These are phyloP conservation scores for Trichechus manatus DNA, from an alignment of 2,113 vertebrate species.

Conservation along the genomic window DNA sequence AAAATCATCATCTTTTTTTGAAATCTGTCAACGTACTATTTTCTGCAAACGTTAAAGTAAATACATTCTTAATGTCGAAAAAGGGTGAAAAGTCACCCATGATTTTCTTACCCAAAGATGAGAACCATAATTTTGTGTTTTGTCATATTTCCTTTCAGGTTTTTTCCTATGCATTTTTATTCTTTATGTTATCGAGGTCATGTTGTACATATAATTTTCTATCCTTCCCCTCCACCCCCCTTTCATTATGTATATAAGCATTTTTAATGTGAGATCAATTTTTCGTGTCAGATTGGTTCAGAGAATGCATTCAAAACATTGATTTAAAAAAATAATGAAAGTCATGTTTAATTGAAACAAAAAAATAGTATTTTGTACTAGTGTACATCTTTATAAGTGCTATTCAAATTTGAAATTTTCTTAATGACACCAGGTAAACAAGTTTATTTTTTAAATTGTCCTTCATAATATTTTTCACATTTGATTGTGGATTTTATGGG, in stretches of 20 bases:
- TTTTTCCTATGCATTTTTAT: conserved; percentile 6
- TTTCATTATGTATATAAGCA: background rate
- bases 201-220: background rate
- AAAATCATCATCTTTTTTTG: background rate
- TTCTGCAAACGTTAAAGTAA: background rate
- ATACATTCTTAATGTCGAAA: conserved; percentile 38
- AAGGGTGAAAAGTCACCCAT: background rate
- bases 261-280: conserved; percentile 18
- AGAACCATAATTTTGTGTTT: background rate
- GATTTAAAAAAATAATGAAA: conserved; percentile 31
- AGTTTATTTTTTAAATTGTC: background rate
- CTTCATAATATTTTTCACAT: conserved; percentile 40
- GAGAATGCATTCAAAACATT: conserved; percentile 4
- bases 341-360: conserved; percentile 45
- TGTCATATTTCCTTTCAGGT: background rate
- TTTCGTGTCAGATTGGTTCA: conserved; percentile 49
- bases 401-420: conserved; percentile 49
- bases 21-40: conserved; percentile 15
- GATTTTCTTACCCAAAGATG: conserved; percentile 40
- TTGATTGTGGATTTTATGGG: conserved; percentile 52
- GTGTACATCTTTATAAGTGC: background rate
- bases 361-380: conserved; percentile 3
- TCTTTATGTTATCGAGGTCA: background rate
- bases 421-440: background rate
- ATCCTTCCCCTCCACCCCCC: background rate